Evolutionary conservation across 2,113 vertebrate species (phyloP).

Genomic region (Malurus melanocephalus): DNA sequence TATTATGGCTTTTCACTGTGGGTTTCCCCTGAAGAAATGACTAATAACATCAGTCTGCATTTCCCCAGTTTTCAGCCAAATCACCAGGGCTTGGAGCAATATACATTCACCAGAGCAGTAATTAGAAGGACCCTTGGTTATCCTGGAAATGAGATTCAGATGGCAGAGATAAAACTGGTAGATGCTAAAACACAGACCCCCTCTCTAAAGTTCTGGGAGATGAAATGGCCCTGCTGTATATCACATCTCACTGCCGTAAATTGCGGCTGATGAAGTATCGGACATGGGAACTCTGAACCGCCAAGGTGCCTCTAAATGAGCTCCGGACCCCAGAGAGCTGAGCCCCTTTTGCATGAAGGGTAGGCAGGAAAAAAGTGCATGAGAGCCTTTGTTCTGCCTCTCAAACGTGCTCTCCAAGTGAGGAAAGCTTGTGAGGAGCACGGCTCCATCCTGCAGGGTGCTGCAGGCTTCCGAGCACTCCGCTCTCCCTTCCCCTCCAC

Average conservation of each 20-base stretch:
- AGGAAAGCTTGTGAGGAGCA: not conserved
- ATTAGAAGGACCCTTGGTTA: slow-evolving; percentile 64
- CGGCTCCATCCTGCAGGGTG: not conserved
- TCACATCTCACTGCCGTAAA: slow-evolving; percentile 77
- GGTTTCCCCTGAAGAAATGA: slow-evolving; percentile 37
- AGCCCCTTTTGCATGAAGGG: slow-evolving; percentile 26
- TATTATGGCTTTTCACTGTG: not conserved
- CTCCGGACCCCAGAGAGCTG: slow-evolving; percentile 25
- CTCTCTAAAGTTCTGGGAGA: slow-evolving; percentile 63
- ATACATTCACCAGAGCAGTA: slow-evolving; percentile 45
- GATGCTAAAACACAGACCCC: slow-evolving; percentile 63
- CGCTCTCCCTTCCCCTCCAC: not conserved
- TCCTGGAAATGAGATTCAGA: slow-evolving; percentile 70
- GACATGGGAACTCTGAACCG: slow-evolving; percentile 67
- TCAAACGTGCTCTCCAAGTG: accelerated
- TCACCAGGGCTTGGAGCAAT: slow-evolving; percentile 12
- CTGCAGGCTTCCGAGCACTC: not conserved
- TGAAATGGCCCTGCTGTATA: slow-evolving; percentile 70
- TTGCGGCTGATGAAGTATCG: slow-evolving; percentile 67
- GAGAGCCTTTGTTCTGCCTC: not conserved
- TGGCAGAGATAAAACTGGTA: slow-evolving; percentile 71
- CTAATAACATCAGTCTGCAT: slow-evolving; percentile 14
- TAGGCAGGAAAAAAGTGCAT: slow-evolving; percentile 23
- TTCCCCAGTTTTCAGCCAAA: slow-evolving; percentile 29
- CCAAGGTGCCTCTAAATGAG: slow-evolving; percentile 56